These are phyloP conservation scores for Acridotheres tristis DNA, from an alignment of 2,797 vertebrate genomes.

Conservation along the genomic window DNA sequence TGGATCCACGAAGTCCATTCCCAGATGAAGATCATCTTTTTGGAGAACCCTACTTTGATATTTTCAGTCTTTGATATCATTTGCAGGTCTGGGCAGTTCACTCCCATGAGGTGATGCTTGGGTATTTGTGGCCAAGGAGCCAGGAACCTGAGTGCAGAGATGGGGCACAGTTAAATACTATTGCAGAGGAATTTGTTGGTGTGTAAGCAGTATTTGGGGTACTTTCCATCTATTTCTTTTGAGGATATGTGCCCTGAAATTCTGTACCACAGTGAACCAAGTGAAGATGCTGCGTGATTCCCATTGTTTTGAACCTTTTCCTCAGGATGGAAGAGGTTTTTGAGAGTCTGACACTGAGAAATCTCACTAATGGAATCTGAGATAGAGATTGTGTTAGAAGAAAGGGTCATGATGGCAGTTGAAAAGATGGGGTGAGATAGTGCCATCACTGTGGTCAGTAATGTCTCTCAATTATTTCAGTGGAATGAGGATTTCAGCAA, in stretches of 20 bases:
- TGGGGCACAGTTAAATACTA: background rate
- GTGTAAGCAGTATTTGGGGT: background rate
- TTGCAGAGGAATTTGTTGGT: background rate
- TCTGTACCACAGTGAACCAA: background rate
- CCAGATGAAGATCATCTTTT: background rate
- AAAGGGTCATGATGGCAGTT: background rate
- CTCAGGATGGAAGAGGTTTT: background rate
- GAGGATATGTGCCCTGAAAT: background rate
- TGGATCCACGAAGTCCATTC: background rate
- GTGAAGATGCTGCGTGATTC: background rate
- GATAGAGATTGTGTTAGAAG: background rate
- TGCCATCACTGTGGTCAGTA: background rate
- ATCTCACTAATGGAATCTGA: background rate
- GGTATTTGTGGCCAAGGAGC: background rate
- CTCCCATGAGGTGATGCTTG: background rate
- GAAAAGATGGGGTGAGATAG: background rate
- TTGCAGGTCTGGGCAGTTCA: background rate
- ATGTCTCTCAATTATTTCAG: background rate
- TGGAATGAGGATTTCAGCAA: background rate
- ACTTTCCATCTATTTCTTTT: background rate
- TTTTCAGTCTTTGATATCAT: background rate
- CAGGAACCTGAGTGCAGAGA: background rate
- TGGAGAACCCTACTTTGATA: background rate
- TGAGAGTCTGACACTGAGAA: background rate
- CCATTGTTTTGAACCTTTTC: background rate